phyloP scores from a whole-genome alignment of 2,113 vertebrate genomes.

The Sturnus vulgaris region DNA sequence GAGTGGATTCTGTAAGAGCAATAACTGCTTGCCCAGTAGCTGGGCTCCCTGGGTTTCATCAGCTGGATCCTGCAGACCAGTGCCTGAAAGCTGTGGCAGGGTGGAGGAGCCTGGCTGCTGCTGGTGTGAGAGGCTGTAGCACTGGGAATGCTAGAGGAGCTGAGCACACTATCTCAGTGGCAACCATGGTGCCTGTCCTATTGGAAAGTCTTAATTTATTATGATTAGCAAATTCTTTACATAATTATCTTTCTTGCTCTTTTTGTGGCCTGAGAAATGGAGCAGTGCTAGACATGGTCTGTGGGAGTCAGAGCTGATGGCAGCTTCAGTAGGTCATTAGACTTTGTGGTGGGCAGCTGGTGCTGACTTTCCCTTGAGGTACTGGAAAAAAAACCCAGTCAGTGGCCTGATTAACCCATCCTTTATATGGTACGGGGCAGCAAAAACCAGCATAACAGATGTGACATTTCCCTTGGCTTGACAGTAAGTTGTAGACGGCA shows the following conservation, averaged over 20 bases:
- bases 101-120: neutral
- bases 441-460: neutral
- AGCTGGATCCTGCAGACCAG: neutral
- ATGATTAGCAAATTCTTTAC: neutral
- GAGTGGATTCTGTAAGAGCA: neutral
- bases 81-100: neutral
- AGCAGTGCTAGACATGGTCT: neutral
- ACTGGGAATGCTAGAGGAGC: neutral
- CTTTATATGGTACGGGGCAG: neutral
- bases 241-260: neutral
- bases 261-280: neutral
- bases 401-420: neutral
- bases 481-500: neutral
- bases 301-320: neutral
- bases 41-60: neutral
- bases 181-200: neutral
- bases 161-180: neutral
- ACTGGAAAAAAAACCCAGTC: neutral
- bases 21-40: neutral
- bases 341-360: slow-evolving; percentile 13
- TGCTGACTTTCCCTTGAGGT: slow-evolving; percentile 4
- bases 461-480: neutral
- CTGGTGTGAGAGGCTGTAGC: neutral
- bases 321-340: slow-evolving; percentile 1
- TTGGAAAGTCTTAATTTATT: neutral